phyloP scores from a whole-genome alignment of 2,888 invertebrate species.

The Andrena marginata region DNA sequence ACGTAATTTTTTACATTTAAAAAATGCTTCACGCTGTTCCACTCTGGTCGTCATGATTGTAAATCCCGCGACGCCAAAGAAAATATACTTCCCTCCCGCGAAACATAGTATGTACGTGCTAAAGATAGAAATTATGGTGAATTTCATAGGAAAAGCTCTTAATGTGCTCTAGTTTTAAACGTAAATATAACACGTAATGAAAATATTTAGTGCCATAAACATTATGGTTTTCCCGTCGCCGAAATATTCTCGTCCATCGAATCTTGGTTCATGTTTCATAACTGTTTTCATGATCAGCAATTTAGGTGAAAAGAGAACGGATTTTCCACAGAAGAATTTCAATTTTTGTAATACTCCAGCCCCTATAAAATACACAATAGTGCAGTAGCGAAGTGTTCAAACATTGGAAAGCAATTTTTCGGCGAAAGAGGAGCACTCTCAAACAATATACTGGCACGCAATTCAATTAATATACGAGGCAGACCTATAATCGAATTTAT shows the following conservation, averaged over 20 bases:
- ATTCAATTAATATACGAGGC: constrained; percentile 34
- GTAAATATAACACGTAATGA: background rate
- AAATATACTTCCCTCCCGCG: constrained; percentile 4
- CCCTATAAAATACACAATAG: too few relatives aligned
- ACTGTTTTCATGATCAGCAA: too few relatives aligned
- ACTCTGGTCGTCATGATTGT: constrained; percentile 36
- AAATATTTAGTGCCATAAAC: background rate
- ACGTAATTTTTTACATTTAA: background rate
- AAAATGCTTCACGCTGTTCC: constrained; percentile 10
- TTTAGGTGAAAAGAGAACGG: too few relatives aligned
- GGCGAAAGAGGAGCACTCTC: background rate
- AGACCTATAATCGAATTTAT: constrained; percentile 37
- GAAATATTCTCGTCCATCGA: too few relatives aligned
- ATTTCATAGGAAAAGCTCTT: background rate
- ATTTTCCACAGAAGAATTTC: too few relatives aligned
- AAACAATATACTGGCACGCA: constrained; percentile 9
- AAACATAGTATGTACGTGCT: constrained; percentile 31
- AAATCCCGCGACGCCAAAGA: constrained; percentile 52
- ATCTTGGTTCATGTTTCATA: too few relatives aligned
- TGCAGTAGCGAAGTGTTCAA: background rate
- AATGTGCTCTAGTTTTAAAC: background rate
- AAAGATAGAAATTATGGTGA: constrained; percentile 43
- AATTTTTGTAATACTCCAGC: background rate
- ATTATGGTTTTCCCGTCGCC: background rate
- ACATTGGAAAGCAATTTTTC: background rate